Conservation (phyloP, 2,888 invertebrate genomes). For the Cartodere bifasciata region DNA sequence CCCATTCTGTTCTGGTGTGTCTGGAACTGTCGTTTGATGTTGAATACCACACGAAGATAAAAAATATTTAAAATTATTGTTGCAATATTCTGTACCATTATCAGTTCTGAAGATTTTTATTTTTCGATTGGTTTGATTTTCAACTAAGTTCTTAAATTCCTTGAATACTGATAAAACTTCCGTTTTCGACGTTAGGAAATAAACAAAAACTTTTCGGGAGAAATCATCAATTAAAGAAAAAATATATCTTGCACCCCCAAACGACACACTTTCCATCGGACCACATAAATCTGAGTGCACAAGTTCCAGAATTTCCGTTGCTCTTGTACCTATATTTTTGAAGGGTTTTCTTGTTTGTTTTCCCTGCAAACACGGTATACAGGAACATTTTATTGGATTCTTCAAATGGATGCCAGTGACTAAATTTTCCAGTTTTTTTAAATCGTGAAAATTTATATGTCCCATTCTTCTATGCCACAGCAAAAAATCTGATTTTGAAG, state of each 20-base stretch:
- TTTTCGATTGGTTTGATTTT: no score
- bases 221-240: constrained; percentile 6
- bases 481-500: no score
- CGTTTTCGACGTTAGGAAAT: no score
- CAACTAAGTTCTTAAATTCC: no score
- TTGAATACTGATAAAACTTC: no score
- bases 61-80: constrained; percentile 9
- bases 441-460: constrained; percentile 10
- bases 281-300: constrained; percentile 5
- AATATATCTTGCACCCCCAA: constrained; percentile 4
- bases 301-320: constrained; percentile 2
- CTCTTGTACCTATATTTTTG: background rate
- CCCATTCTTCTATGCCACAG: constrained; percentile 13
- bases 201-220: no score
- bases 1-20: constrained; percentile 21
- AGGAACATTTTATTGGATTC: constrained; percentile 7
- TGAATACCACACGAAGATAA: constrained; percentile 14
- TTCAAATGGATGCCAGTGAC: constrained; percentile 4
- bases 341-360: constrained; percentile 5
- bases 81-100: constrained; percentile 12
- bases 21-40: constrained; percentile 16
- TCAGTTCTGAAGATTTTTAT: no score
- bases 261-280: background rate
- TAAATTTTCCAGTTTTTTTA: constrained; percentile 9
- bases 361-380: constrained; percentile 10